A percentile compares a stretch with the other conserved stretches of the same genome.
phyloP scores from a whole-genome alignment of 2,797 vertebrate species.

The Pitangus sulphuratus region DNA sequence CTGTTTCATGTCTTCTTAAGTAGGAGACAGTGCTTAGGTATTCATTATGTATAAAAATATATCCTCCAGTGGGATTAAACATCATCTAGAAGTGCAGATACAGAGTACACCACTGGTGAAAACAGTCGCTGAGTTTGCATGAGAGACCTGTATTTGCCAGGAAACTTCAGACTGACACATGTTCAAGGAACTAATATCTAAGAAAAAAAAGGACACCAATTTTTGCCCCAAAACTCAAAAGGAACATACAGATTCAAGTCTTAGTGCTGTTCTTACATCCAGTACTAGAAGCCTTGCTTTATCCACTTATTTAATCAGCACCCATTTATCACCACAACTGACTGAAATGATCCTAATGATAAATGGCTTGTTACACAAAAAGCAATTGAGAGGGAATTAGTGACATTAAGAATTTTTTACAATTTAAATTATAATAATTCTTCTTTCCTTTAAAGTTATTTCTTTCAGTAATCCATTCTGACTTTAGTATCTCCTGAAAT shows the following conservation, averaged over 20 bases:
- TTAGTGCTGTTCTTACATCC: not conserved
- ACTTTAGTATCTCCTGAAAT: constrained; percentile 11
- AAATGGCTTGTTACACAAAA: constrained; percentile 2
- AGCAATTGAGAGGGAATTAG: not conserved
- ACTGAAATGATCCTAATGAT: not conserved
- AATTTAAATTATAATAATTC: constrained; percentile 6
- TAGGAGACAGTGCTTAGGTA: not conserved
- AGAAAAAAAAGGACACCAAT: not conserved
- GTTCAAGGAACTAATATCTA: not conserved
- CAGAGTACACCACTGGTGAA: not conserved
- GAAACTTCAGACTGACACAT: not conserved
- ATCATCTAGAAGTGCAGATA: not conserved
- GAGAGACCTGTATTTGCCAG: not conserved
- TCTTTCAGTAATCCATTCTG: constrained; percentile 26
- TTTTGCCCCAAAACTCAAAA: not conserved
- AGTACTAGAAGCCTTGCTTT: not conserved
- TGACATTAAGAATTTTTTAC: not conserved
- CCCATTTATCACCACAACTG: not conserved
- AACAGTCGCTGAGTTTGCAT: not conserved
- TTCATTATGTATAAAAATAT: not conserved
- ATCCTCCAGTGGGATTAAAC: not conserved
- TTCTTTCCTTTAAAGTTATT: not conserved
- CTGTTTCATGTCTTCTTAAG: not conserved
- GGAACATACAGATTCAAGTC: not conserved
- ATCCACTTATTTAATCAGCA: not conserved